Conservation (phyloP, 1,140 invertebrate species). For the Samia ricini region DNA sequence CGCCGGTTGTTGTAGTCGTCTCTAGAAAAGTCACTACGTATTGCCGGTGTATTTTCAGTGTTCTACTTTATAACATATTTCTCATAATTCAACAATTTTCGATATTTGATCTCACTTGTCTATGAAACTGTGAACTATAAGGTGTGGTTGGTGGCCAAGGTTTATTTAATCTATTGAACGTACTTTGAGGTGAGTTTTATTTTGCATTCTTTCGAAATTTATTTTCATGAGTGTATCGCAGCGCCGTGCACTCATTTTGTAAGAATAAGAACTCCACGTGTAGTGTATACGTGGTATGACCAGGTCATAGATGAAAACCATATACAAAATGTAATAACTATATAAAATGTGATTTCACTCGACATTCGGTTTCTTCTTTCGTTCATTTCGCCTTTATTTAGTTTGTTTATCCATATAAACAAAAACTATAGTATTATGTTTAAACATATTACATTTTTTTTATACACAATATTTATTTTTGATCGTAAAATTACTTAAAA, state of each 20-base stretch:
- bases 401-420: too few relatives aligned
- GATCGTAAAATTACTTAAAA: too few relatives aligned
- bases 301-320: background rate
- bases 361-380: background rate
- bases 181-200: conserved; percentile 57
- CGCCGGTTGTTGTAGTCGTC: conserved; percentile 63
- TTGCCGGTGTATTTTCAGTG: conserved; percentile 58
- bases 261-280: conserved; percentile 36
- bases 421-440: too few relatives aligned
- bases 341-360: background rate
- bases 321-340: background rate
- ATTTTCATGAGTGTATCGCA: conserved; percentile 20
- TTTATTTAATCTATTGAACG: conserved; percentile 49
- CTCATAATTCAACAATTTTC: conserved; percentile 28
- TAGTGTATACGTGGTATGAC: conserved; percentile 37
- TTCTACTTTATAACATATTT: conserved; percentile 28
- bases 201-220: conserved; percentile 34
- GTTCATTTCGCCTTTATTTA: too few relatives aligned
- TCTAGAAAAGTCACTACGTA: conserved; percentile 53
- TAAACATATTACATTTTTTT: too few relatives aligned
- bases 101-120: conserved; percentile 34
- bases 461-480: too few relatives aligned
- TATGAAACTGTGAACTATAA: conserved; percentile 54
- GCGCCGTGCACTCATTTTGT: conserved; percentile 19
- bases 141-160: conserved; percentile 37